These are phyloP conservation scores for Dryobotodes eremita DNA, from an alignment of 2,888 invertebrate genomes.

Conservation along the genomic window DNA sequence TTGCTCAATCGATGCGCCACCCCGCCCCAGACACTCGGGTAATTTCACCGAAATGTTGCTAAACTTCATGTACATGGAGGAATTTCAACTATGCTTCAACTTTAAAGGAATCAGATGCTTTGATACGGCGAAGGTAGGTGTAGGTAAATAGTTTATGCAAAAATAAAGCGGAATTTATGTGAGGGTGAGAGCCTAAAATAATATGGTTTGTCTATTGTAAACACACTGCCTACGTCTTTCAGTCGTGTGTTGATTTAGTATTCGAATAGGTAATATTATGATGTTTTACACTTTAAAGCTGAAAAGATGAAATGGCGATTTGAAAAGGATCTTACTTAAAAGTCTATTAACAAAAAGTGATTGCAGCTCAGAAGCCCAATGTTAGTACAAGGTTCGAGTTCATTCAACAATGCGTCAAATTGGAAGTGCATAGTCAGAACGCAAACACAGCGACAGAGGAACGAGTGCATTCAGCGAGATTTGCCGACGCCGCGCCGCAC, in stretches of 20 bases:
- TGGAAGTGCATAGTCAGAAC: conserved; percentile 77
- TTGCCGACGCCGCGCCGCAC: conserved; percentile 34
- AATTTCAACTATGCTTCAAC: conserved; percentile 85
- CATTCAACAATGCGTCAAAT: conserved; percentile 78
- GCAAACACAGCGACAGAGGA: conserved; percentile 75
- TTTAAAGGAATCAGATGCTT: conserved; percentile 84
- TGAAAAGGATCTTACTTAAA: conserved; percentile 5
- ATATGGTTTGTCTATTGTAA: conserved; percentile 56
- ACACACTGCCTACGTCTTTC: conserved; percentile 19
- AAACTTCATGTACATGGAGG: conserved; percentile 82
- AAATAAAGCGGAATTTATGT: conserved; percentile 64
- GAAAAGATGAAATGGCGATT: background rate
- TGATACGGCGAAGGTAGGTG: conserved; percentile 77
- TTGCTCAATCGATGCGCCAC: conserved; percentile 86
- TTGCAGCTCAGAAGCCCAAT: conserved; percentile 39
- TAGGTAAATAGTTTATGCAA: conserved; percentile 65
- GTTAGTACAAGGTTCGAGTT: conserved; percentile 62
- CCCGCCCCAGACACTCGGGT: conserved; percentile 73
- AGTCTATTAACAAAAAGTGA: conserved; percentile 39
- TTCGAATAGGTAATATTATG: conserved; percentile 4
- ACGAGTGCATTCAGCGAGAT: conserved; percentile 74
- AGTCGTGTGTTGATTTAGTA: conserved; percentile 20
- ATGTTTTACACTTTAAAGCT: background rate
- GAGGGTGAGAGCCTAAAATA: conserved; percentile 51
- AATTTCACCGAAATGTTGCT: conserved; percentile 85